These are phyloP conservation scores for Meloidogyne hapla DNA, from an alignment of 1,140 invertebrate species.

Conservation along the genomic window DNA sequence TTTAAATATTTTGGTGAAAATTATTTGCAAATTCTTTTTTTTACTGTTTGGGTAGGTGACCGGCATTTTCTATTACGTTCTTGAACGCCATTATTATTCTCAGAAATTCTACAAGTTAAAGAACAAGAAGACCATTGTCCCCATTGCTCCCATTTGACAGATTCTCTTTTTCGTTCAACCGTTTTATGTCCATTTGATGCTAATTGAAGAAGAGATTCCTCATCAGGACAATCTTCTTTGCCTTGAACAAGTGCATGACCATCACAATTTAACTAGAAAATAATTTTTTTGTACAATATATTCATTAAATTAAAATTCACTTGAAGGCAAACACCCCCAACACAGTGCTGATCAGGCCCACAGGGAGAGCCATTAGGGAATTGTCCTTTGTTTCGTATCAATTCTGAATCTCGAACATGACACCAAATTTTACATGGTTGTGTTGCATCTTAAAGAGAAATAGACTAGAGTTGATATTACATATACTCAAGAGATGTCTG, in stretches of 20 bases:
- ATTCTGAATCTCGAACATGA: conserved; percentile 58
- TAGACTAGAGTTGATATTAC: too few relatives aligned
- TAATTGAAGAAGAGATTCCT: background rate
- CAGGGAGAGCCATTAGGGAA: conserved; percentile 63
- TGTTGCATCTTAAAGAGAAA: conserved; percentile 56
- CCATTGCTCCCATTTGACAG: conserved; percentile 48
- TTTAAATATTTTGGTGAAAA: conserved; percentile 13
- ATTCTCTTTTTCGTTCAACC: conserved; percentile 22
- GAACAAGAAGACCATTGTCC: conserved; percentile 38
- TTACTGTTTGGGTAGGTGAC: background rate
- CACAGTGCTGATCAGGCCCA: conserved; percentile 57
- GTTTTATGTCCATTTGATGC: background rate
- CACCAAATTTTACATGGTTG: conserved; percentile 64
- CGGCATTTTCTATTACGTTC: conserved; percentile 44
- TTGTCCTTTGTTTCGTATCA: conserved; percentile 63
- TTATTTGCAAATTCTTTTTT: background rate
- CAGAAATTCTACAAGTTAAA: conserved; percentile 26
- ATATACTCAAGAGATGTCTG: too few relatives aligned
- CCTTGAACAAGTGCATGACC: conserved; percentile 22
- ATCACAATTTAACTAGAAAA: conserved; percentile 15
- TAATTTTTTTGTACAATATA: background rate
- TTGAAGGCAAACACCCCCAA: conserved; percentile 53
- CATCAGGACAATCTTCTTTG: conserved; percentile 17
- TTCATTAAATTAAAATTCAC: background rate
- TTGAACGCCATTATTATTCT: conserved; percentile 40